Percentiles rank a stretch among this genome's conserved stretches.
Conservation (phyloP, 30 jellyfish, hydroid and myxozoan species). For the Hydractinia symbiolongicarpus region DNA sequence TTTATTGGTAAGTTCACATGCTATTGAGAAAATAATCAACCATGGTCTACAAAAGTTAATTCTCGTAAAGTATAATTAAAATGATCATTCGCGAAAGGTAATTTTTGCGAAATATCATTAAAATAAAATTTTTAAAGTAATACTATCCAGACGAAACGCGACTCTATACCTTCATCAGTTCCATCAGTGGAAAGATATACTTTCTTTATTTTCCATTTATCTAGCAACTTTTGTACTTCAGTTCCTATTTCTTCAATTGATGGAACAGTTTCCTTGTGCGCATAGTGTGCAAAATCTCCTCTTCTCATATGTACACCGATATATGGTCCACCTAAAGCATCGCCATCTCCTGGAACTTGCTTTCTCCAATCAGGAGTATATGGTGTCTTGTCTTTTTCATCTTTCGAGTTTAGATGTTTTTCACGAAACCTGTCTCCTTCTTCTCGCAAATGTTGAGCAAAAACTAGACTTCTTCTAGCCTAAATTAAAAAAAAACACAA, state of each 20-base stretch:
- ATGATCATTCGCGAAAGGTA: too few species aligned
- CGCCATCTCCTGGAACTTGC: slow-evolving; percentile 88
- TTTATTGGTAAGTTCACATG: too few species aligned
- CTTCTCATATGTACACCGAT: slow-evolving; percentile 83
- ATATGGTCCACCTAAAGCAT: slow-evolving; percentile 86
- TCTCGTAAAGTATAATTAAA: too few species aligned
- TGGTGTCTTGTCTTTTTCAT: slow-evolving; percentile 60
- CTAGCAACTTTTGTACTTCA: slow-evolving; percentile 46
- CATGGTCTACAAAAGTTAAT: too few species aligned
- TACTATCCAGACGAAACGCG: background rate
- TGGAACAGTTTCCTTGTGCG: slow-evolving; percentile 78
- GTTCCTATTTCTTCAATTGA: slow-evolving; percentile 59
- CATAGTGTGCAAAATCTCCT: slow-evolving; percentile 57
- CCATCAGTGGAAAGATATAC: slow-evolving; percentile 84
- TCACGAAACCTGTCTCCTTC: slow-evolving; percentile 65
- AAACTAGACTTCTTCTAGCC: slow-evolving; percentile 94
- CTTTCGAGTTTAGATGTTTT: slow-evolving; percentile 59
- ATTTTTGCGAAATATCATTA: too few species aligned
- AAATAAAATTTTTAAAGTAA: too few species aligned
- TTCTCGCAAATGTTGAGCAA: slow-evolving; percentile 72
- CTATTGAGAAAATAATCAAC: too few species aligned
- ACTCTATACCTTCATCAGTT: slow-evolving; percentile 51
- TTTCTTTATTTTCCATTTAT: slow-evolving; percentile 46
- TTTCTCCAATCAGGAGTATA: slow-evolving; percentile 81
- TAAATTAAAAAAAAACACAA: background rate